Percentiles rank a stretch among this genome's conserved stretches.
These are phyloP conservation scores for Spodoptera litura DNA, from an alignment of 1,140 invertebrate species.

Conservation along the genomic window DNA sequence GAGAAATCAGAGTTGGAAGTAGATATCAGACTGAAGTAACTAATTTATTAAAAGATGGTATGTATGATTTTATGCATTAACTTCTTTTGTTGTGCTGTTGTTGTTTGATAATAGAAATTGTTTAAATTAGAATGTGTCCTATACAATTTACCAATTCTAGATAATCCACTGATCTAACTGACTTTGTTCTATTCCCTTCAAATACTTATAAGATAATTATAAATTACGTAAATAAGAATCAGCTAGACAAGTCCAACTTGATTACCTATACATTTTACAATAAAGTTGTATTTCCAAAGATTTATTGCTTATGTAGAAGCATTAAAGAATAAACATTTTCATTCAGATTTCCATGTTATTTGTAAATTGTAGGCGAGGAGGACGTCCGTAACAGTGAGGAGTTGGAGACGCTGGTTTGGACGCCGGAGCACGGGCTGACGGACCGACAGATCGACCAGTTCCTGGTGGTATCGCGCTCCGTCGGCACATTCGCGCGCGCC, in stretches of 20 bases:
- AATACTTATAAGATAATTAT: too few relatives aligned
- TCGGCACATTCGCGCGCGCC: slow-evolving; percentile 99
- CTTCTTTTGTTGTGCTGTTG: background rate
- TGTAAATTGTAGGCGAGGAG: slow-evolving; percentile 87
- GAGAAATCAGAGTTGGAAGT: slow-evolving; percentile 95
- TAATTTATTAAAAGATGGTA: slow-evolving; percentile 90
- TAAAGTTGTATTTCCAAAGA: too few relatives aligned
- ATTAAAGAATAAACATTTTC: too few relatives aligned
- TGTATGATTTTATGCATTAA: slow-evolving; percentile 47
- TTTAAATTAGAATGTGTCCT: too few relatives aligned
- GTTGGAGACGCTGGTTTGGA: slow-evolving; percentile 97
- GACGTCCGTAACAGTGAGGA: slow-evolving; percentile 92
- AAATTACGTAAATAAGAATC: too few relatives aligned
- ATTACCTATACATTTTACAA: too few relatives aligned
- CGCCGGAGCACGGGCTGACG: slow-evolving; percentile 94
- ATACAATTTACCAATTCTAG: too few relatives aligned
- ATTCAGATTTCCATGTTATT: background rate
- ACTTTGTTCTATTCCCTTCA: too few relatives aligned
- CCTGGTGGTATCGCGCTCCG: slow-evolving; percentile 98
- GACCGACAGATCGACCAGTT: slow-evolving; percentile 99
- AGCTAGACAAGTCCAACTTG: too few relatives aligned
- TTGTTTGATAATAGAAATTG: background rate
- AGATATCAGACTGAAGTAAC: slow-evolving; percentile 97
- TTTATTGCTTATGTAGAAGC: too few relatives aligned
- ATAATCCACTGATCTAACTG: too few relatives aligned